Base-by-base conservation (phyloP, 1,140 invertebrate genomes). In the Drosophila teissieri region DNA sequence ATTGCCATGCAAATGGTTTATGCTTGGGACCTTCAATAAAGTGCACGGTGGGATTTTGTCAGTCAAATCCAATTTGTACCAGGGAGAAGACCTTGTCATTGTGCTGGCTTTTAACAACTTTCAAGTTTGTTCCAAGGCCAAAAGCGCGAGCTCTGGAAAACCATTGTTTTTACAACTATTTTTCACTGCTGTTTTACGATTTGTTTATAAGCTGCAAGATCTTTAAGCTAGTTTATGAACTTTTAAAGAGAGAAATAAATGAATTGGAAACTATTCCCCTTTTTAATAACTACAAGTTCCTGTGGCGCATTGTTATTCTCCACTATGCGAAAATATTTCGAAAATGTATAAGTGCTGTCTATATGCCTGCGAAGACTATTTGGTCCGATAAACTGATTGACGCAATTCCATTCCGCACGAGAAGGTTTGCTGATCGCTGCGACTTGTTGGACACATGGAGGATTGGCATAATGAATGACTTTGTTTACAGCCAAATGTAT, bases 401-500 rank as follows among this genome's bases (percentile, higher is more conserved):
- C 68, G 68, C 65, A 72, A 70, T 72, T 57, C 51, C 51, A 19
- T 57, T 69, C 64, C 34, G 19, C 52, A 12, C 24, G 22, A 44
- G 7, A 54, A 68, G 67, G 62, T 55, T 42, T 52, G 44, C 6
- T n/a, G 68, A 68, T 42, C 65, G 27, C 6, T n/a, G 68, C 64
- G 68, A 72, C 68, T 70, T 72, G 68, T 72, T 72, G 68, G 68
- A 72, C 68, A 72, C 57, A 70, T 72, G 31, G 68, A 68, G 57
- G 65, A 70, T 56, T 51, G 49, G 52, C 62, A 82, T 82, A 78
- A 83, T 69, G 80, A 65, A 84, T 77, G 76, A 72, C 65, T 78
- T 85, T 85, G 82, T 85, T 85, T 80, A 80, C 76, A 42, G 73
- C 42, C 55, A 83, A 65, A 78, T 78, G 73, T 82, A 78, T 80